Evolutionary conservation across 2,113 vertebrate species (phyloP).

Genomic region (Atlantisia rogersi): DNA sequence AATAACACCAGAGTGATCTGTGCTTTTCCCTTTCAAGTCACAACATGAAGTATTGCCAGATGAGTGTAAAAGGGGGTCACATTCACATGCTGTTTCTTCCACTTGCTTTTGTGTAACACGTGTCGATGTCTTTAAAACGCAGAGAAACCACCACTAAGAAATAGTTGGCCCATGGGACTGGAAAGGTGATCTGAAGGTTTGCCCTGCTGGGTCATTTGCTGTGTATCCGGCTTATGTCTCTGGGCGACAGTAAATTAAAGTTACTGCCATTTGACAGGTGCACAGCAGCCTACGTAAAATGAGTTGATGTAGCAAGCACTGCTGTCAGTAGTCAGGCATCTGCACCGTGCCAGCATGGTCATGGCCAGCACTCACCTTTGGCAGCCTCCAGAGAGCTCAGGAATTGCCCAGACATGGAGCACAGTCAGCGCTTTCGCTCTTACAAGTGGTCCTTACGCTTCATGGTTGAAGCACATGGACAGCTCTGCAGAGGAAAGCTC

Average conservation of each 20-base stretch:
- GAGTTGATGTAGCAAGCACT: not conserved
- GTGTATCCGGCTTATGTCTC: not conserved
- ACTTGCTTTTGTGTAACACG: conserved; percentile 29
- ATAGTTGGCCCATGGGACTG: not conserved
- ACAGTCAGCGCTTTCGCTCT: fast-evolving
- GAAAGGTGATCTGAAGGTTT: conserved; percentile 61
- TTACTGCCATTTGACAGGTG: conserved; percentile 57
- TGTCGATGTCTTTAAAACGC: not conserved
- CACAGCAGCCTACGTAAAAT: not conserved
- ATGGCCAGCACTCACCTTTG: not conserved
- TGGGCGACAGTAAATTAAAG: conserved; percentile 36
- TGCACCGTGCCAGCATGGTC: fast-evolving
- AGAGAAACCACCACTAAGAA: not conserved
- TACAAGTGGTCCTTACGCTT: not conserved
- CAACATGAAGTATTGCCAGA: not conserved
- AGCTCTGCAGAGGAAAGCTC: not conserved
- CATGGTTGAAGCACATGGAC: fast-evolving
- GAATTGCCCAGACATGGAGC: fast-evolving
- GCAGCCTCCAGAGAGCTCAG: not conserved
- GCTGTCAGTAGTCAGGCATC: conserved; percentile 13
- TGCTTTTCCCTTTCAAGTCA: not conserved
- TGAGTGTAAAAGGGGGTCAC: not conserved
- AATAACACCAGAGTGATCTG: not conserved
- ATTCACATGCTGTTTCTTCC: not conserved
- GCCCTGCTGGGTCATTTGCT: conserved; percentile 39